Base-by-base conservation (phyloP, 2,888 invertebrate species). In the Tiliacea aurago region DNA sequence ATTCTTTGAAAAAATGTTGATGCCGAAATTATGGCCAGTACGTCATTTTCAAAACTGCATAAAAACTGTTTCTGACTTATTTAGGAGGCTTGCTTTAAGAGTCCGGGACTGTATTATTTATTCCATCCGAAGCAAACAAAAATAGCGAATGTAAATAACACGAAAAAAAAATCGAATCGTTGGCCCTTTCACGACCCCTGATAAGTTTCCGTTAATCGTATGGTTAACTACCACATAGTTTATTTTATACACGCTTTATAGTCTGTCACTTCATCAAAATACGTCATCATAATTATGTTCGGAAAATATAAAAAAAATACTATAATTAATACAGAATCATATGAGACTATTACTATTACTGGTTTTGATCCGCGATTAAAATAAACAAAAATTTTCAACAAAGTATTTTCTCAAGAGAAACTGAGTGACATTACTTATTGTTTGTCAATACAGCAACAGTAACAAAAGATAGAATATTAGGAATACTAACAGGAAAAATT, bases 401-500 rank as follows among this genome's bases (percentile, higher is more conserved):
- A 61, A 13, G 20, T 43, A 33, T 33, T 49, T 56, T 58, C 11
- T 20, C 37, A 23, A 61, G n/a, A 20, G 53, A 47, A 61, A 47
- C 66, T 55, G 18, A 20, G 9, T 65, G 15, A 45, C n/a, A 41
- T 58, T 43, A 18, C 10, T 28, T n/a, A 20, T 15, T 51, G 58
- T 53, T 53, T n/a, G 65, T 62, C 11, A 62, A 37, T 65, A 59
- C 43, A 59, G 23, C 33, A 58, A 59, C n/a, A 43, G 37, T 33
- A 49, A 53, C 43, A 63, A 59, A 56, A 43, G 13, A 18, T 20
- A 37, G n/a, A 51, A 66, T 56, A 61, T 66, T 49, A 45, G 47
- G 28, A 78, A 80, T 55, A 41, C 20, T 55, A 66, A 80, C 74
- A 66, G 73, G 61, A 80, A 80, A 70, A 65, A 41, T 43, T 15